Evolutionary conservation across 2,888 invertebrate genomes (phyloP).

Genomic region (Temnothorax unifasciatus): DNA sequence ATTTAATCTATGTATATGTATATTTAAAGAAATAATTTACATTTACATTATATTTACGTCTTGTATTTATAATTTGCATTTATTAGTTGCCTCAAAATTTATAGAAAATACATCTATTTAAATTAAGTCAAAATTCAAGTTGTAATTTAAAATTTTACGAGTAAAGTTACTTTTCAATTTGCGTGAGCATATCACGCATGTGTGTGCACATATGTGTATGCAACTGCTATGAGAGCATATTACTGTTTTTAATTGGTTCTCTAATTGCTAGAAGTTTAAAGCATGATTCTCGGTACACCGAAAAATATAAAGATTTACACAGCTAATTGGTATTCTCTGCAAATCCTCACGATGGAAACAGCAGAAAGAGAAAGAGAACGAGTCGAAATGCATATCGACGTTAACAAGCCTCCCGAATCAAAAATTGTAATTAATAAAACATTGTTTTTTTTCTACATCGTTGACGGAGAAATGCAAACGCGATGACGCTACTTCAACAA

Average conservation of each 20-base stretch:
- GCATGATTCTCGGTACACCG: constrained; percentile 61
- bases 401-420: constrained; percentile 57
- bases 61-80: too few relatives aligned
- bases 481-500: constrained; percentile 11
- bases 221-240: constrained; percentile 38
- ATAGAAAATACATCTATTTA: not conserved
- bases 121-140: not conserved
- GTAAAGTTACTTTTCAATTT: constrained; percentile 10
- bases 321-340: constrained; percentile 64
- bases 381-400: not conserved
- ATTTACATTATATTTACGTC: too few relatives aligned
- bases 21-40: not conserved
- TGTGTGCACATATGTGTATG: not conserved
- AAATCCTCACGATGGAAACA: constrained; percentile 44
- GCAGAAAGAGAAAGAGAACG: not conserved
- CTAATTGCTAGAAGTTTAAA: constrained; percentile 69
- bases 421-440: constrained; percentile 45
- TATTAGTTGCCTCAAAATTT: not conserved
- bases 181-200: not conserved
- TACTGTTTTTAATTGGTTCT: constrained; percentile 72
- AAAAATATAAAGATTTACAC: constrained; percentile 70
- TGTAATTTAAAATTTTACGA: constrained; percentile 24
- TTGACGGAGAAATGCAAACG: not conserved
- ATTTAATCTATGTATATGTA: not conserved
- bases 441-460: constrained; percentile 27